Evolutionary conservation across 2,113 vertebrate genomes (phyloP).

Genomic region (Myotis davidii): DNA sequence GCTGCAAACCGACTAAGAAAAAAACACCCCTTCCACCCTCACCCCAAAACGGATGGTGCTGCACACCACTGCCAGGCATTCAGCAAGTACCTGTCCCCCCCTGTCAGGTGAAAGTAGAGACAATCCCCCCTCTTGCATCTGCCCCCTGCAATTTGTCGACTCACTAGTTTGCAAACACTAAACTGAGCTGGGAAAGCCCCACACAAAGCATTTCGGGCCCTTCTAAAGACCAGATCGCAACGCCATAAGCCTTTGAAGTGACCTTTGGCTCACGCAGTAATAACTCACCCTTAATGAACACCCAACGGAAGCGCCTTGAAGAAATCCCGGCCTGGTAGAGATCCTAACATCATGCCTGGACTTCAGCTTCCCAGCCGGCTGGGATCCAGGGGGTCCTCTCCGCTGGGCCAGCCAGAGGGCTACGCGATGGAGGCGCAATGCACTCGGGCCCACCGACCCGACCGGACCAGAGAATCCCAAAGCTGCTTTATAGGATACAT

Average conservation of each 20-base stretch:
- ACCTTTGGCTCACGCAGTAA: conserved; percentile 95
- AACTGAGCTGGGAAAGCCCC: conserved; percentile 83
- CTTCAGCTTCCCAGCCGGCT: conserved; percentile 84
- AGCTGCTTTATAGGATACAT: conserved; percentile 81
- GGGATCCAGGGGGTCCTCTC: conserved; percentile 73
- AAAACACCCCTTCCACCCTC: background rate
- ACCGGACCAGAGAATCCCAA: conserved; percentile 60
- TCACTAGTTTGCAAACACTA: conserved; percentile 82
- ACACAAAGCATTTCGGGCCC: conserved; percentile 89
- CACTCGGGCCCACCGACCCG: conserved; percentile 43
- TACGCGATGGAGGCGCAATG: conserved; percentile 52
- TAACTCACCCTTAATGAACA: conserved; percentile 99
- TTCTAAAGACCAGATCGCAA: conserved; percentile 91
- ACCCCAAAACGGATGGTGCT: background rate
- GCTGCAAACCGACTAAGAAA: conserved; percentile 42
- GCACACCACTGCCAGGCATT: background rate
- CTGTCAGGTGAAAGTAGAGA: conserved; percentile 64
- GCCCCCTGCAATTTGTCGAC: conserved; percentile 76
- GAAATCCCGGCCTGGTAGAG: conserved; percentile 87
- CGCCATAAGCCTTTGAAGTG: conserved; percentile 98
- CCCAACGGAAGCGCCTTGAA: conserved; percentile 93
- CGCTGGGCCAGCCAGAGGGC: conserved; percentile 58
- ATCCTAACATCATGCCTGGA: conserved; percentile 85
- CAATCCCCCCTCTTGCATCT: conserved; percentile 56
- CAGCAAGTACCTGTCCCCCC: background rate